Percentiles rank a stretch among this genome's conserved stretches.
phyloP scores from a whole-genome alignment of 2,797 vertebrate species.

The Psittacula derbiana region DNA sequence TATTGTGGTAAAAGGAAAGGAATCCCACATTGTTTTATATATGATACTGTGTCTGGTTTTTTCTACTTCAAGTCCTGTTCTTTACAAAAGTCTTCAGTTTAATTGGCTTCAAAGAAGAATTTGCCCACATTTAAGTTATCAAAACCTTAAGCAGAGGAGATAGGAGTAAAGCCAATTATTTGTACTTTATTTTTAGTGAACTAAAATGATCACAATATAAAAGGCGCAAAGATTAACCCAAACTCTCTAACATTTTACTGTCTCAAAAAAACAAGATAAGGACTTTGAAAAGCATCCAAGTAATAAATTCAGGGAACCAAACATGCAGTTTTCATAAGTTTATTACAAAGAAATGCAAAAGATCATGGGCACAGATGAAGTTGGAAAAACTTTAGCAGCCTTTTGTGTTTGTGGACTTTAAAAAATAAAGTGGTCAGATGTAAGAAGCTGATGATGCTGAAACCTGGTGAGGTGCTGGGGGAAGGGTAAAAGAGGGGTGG shows the following conservation, averaged over 20 bases:
- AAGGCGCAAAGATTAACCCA: slow-evolving; percentile 31
- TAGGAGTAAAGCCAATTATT: slow-evolving; percentile 50
- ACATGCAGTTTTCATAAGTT: not conserved
- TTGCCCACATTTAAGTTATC: slow-evolving; percentile 35
- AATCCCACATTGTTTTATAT: slow-evolving; percentile 15
- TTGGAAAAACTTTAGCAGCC: not conserved
- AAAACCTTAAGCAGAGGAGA: slow-evolving; percentile 36
- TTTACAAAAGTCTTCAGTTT: not conserved
- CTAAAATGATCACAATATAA: slow-evolving; percentile 35
- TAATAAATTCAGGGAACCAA: slow-evolving; percentile 21
- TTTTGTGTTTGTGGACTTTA: not conserved
- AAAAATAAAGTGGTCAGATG: not conserved
- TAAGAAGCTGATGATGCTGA: not conserved
- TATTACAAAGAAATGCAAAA: slow-evolving; percentile 3
- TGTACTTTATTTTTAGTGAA: slow-evolving; percentile 30
- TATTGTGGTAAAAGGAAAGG: slow-evolving; percentile 32
- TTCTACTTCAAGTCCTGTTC: not conserved
- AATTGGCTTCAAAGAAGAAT: slow-evolving; percentile 33
- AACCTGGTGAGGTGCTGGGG: not conserved
- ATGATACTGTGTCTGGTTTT: not conserved
- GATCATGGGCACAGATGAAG: not conserved
- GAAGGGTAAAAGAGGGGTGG: not conserved
- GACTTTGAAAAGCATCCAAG: slow-evolving; percentile 45
- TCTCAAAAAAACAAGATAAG: not conserved
- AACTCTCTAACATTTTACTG: slow-evolving; percentile 2